These are phyloP conservation scores for Calephelis perditalis DNA, from an alignment of 2,888 invertebrate genomes.

Conservation along the genomic window DNA sequence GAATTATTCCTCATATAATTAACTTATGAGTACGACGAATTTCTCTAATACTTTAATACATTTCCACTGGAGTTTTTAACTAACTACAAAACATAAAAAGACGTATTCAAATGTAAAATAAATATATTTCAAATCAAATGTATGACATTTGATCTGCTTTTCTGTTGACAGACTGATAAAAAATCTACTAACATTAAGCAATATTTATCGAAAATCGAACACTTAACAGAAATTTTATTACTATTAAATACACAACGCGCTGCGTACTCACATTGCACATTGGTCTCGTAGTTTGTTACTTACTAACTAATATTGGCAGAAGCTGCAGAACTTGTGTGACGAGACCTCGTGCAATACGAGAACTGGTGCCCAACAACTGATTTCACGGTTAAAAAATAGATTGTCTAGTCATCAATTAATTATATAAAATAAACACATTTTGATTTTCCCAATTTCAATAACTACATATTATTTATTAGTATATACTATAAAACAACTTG, in stretches of 20 bases:
- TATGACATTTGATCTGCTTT: conserved; percentile 75
- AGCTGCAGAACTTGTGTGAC: conserved; percentile 6
- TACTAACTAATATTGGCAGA: conserved; percentile 8
- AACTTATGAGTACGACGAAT: conserved; percentile 48
- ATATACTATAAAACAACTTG: conserved; percentile 72
- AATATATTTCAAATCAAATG: conserved; percentile 78
- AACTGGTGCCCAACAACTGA: conserved; percentile 53
- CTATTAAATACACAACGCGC: conserved; percentile 61
- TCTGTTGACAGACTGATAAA: conserved; percentile 72
- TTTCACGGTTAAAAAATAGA: conserved; percentile 60
- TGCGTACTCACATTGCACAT: conserved; percentile 50
- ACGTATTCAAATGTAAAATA: conserved; percentile 75
- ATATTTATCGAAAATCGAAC: conserved; percentile 73
- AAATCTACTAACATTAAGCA: conserved; percentile 76
- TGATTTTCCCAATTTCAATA: conserved; percentile 59
- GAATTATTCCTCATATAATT: conserved; percentile 42
- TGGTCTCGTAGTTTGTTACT: conserved; percentile 26
- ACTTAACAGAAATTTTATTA: conserved; percentile 69
- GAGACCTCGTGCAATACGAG: conserved; percentile 48
- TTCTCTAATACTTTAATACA: conserved; percentile 52
- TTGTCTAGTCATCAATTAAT: conserved; percentile 57
- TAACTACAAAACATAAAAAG: conserved; percentile 77
- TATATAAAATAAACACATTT: conserved; percentile 56
- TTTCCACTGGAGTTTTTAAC: conserved; percentile 58
- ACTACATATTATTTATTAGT: conserved; percentile 62